phyloP scores from a whole-genome alignment of 2,797 vertebrate species.

The Peromyscus melanophrys region DNA sequence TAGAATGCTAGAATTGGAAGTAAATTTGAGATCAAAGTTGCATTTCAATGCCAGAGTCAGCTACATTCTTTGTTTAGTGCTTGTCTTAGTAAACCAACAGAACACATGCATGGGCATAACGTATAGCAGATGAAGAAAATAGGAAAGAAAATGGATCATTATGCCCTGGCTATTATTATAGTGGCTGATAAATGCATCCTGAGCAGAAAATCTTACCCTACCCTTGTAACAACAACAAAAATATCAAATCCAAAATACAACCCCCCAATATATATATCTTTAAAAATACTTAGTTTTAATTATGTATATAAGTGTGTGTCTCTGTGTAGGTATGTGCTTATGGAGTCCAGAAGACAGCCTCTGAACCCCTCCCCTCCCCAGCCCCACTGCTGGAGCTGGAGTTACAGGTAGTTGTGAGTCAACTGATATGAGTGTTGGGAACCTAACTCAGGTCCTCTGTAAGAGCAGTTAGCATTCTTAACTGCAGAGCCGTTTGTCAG shows the following conservation, averaged over 20 bases:
- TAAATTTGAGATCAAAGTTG: slow-evolving; percentile 68
- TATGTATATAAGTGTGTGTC: neutral
- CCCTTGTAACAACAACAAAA: neutral
- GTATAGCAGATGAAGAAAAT: neutral
- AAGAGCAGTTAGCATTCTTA: neutral
- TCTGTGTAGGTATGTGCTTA: neutral
- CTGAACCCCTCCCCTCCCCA: no score
- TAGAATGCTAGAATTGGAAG: slow-evolving; percentile 41
- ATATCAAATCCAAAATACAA: neutral
- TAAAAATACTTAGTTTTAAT: neutral
- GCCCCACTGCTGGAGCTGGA: neutral
- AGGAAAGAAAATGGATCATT: neutral
- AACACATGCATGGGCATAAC: neutral
- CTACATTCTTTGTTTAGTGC: slow-evolving; percentile 4
- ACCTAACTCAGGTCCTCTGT: neutral
- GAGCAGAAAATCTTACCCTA: neutral
- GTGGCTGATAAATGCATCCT: neutral
- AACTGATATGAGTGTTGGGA: neutral
- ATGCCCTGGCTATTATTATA: neutral
- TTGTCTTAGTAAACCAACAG: slow-evolving; percentile 51
- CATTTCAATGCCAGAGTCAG: slow-evolving; percentile 38
- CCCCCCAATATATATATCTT: neutral
- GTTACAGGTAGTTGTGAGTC: neutral
- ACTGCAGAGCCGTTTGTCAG: neutral
- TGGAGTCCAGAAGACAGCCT: neutral